Evolutionary conservation across 2,888 invertebrate species (phyloP), one percentile per base, ranked within the genome.

Genomic region (Drosophila lacicola): DNA sequence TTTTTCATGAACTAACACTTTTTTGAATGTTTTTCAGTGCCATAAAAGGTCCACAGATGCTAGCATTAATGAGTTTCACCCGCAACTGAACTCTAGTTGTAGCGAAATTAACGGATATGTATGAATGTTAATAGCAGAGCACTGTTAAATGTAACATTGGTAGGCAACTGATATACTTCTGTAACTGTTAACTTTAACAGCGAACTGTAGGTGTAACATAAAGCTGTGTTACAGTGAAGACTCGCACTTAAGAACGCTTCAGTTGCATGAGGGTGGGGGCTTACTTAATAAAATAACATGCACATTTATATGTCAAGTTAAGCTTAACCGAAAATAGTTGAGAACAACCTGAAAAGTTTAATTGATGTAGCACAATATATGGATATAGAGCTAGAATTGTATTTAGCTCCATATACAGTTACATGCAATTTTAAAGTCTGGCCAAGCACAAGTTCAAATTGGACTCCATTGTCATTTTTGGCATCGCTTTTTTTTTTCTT

Each of bases 381-480:
- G 8, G 29, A 29, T 29, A 42, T 19, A 64, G 37, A 54, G 6
- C 19, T 47, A 33, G 37, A 19, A 54, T 25, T 39, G 37, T 53
- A 47, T 14, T 41, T 2, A 13, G 10, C 11, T 13, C 34, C 19
- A 45, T 21, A 50, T 13, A 67, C 57, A 14, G 49, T 50, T 55
- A n/a, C 17, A 37, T 45, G 58, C 37, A 57, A 57, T 50, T 65
- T 45, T 0, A 14, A 4, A 33, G 19, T 41, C 46, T 47, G 21
- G 21, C 17, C 17, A 17, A 50, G 29, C 49, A 49, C 41, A 47
- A 65, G 25, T 65, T 58, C 50, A 64, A 70, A 62, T 62, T 39
- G 50, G 54, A 64, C 49, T 64, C 62, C 75, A 71, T 66, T 70
- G 69, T 70, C 67, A 67, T 34, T 49, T 58, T 79, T 66, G 67